Base-by-base conservation (phyloP, 1,140 invertebrate species). In the Sesamia nonagrioides region DNA sequence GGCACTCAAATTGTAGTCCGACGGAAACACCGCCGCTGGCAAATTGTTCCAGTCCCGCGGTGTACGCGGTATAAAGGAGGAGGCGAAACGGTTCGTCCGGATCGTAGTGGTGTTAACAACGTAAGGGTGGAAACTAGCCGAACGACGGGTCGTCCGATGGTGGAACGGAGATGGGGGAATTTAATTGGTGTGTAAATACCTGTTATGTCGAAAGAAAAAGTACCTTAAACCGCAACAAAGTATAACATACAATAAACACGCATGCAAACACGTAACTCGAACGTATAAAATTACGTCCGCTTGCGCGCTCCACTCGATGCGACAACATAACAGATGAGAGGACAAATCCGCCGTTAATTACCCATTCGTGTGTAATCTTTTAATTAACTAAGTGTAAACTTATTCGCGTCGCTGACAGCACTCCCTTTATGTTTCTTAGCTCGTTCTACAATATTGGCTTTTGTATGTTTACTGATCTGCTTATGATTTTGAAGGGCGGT, bases 311-410 rank as follows among this genome's bases (percentile, higher is more conserved):
- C 61, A 15, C n/a, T 63, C 80, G 77, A 80, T 79, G 78, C 79
- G 77, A 84, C 79, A 86, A 78, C 77, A 77, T 89, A 86, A 87
- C 84, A 90, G 87, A 89, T 86, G 89, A 89, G 87, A 83, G 89
- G 89, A 88, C 87, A 91, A 89, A 93, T 93, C 87, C 85, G 80
- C 77, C 82, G 88, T 90, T 92, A 92, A 93, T 92, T 90, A 91
- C 82, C 85, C 86, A 88, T 91, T 89, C 90, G 88, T 88, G 88
- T 90, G 88, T 93, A 91, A 92, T 92, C 92, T 92, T 92, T 93
- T 93, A 92, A 91, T 92, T 91, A 91, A 89, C 87, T 90, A 87
- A 88, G 85, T 93, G 89, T 89, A 88, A 91, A 91, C 86, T 87
- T 87, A 86, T 86, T 89, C 84, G 80, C 84, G 77, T 80, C 80